Conservation (phyloP, 1,140 invertebrate genomes). For the Sitobion miscanthi region DNA sequence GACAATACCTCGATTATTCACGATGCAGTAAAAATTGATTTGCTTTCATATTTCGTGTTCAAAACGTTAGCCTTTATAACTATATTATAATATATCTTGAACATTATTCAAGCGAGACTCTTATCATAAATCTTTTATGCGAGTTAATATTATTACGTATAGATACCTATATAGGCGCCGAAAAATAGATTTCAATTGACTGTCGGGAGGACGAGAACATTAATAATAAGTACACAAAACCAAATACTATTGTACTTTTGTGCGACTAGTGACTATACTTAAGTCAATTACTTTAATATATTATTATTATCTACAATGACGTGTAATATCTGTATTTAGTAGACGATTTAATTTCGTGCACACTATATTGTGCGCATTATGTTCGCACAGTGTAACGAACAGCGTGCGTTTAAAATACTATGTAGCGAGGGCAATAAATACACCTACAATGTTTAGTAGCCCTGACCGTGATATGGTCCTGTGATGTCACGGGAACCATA, state of each 20-base stretch:
- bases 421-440: background rate
- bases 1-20: background rate
- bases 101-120: background rate
- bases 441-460: constrained; percentile 52
- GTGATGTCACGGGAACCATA: constrained; percentile 52
- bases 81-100: background rate
- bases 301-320: background rate
- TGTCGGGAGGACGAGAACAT: background rate
- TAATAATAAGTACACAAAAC: background rate
- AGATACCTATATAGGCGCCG: too few relatives aligned
- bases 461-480: constrained; percentile 52
- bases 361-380: background rate
- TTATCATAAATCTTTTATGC: constrained; percentile 2
- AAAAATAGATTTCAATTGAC: constrained; percentile 1
- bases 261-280: background rate
- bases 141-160: background rate
- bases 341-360: background rate
- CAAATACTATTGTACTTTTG: background rate
- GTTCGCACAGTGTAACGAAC: background rate
- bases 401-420: background rate
- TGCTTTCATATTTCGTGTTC: constrained; percentile 8
- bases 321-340: background rate
- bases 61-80: background rate
- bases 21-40: background rate
- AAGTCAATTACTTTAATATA: background rate